Conservation (phyloP, 1,140 invertebrate genomes). For the Papilio glaucus region DNA sequence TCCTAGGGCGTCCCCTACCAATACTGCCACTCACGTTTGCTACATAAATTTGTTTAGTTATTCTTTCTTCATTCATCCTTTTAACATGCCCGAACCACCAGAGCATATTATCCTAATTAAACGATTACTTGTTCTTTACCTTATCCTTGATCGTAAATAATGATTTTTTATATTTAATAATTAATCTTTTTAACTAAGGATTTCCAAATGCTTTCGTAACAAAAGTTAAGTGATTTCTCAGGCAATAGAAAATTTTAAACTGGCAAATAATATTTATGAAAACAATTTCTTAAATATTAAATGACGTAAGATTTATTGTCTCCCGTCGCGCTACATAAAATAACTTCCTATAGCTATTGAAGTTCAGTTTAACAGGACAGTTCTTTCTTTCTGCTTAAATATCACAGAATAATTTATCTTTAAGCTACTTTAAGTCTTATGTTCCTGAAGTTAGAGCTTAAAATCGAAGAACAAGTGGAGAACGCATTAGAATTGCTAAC, state of each 20-base stretch:
- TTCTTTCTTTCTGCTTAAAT: slow-evolving; percentile 27
- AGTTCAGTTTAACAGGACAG: slow-evolving; percentile 24
- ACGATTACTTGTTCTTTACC: too few relatives aligned
- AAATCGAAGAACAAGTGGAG: not conserved
- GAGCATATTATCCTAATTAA: too few relatives aligned
- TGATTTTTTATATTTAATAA: too few relatives aligned
- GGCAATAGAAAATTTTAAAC: slow-evolving; percentile 1
- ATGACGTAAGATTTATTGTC: slow-evolving; percentile 16
- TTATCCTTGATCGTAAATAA: too few relatives aligned
- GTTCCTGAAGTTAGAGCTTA: not conserved
- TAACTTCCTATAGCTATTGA: slow-evolving; percentile 18
- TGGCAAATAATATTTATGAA: slow-evolving; percentile 6
- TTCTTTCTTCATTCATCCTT: too few relatives aligned
- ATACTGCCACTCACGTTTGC: too few relatives aligned
- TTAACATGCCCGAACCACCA: too few relatives aligned
- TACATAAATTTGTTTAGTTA: too few relatives aligned
- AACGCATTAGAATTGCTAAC: slow-evolving; percentile 25
- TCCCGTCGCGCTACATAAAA: not conserved
- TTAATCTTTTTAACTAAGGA: not conserved
- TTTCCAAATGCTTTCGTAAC: not conserved
- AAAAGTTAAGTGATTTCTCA: slow-evolving; percentile 8
- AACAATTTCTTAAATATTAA: slow-evolving; percentile 16
- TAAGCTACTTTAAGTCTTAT: not conserved
- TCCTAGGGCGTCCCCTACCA: too few relatives aligned
- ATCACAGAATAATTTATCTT: not conserved